These are phyloP conservation scores for Aradophagus sp. DNA, from an alignment of 1,140 invertebrate genomes.

Conservation along the genomic window DNA sequence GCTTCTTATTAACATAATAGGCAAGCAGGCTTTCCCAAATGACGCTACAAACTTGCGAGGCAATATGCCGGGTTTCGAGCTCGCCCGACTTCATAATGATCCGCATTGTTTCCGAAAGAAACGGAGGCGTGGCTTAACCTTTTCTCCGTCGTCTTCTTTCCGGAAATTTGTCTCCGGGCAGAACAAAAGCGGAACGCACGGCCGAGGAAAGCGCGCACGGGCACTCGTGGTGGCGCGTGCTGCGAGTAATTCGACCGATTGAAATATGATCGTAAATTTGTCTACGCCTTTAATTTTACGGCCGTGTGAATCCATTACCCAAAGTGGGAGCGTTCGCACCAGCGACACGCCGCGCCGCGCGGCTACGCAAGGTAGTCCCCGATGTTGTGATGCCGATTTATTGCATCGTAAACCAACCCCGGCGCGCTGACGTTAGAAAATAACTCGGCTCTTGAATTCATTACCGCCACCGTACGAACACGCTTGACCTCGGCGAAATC, in stretches of 20 bases:
- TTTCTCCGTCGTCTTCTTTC: too few species aligned
- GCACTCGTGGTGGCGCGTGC: conserved; percentile 39
- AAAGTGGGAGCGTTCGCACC: conserved; percentile 69
- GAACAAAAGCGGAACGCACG: conserved; percentile 5
- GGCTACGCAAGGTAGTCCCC: conserved; percentile 55
- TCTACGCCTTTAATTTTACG: conserved; percentile 73
- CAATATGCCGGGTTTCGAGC: too few species aligned
- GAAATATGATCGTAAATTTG: conserved; percentile 71
- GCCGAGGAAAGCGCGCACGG: conserved; percentile 12
- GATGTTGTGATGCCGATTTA: conserved; percentile 72
- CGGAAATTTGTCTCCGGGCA: too few species aligned
- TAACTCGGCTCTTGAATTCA: conserved; percentile 57
- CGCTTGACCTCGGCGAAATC: conserved; percentile 40
- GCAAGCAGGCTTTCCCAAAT: conserved; percentile 41
- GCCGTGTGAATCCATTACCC: conserved; percentile 71
- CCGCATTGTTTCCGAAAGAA: too few species aligned
- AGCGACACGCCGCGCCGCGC: conserved; percentile 51
- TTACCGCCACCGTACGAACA: conserved; percentile 45
- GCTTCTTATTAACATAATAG: conserved; percentile 68
- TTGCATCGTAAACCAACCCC: conserved; percentile 71
- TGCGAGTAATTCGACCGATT: conserved; percentile 49
- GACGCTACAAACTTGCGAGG: conserved; percentile 22
- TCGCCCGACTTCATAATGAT: too few species aligned
- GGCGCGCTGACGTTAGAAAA: conserved; percentile 67
- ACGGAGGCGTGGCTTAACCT: too few species aligned